Conservation (phyloP, 2,797 vertebrate genomes). For the Pangasius krempfi region DNA sequence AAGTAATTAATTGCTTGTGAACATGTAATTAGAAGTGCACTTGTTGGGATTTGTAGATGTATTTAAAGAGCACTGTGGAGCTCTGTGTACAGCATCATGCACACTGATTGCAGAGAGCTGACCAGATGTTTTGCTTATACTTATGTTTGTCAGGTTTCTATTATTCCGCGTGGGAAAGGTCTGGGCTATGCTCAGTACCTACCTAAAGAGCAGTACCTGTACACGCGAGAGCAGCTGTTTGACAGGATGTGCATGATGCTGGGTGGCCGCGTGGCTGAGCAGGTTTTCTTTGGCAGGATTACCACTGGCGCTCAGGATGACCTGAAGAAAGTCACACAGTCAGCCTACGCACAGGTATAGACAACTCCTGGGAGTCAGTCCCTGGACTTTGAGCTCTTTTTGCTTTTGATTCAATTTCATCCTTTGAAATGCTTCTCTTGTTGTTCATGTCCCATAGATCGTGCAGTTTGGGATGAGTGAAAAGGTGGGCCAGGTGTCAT, state of each 20-base stretch:
- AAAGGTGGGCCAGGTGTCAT: constrained; percentile 82
- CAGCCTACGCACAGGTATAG: constrained; percentile 80
- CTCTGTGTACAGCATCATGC: neutral
- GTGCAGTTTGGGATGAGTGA: constrained; percentile 83
- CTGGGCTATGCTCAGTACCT: constrained; percentile 79
- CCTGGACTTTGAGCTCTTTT: neutral
- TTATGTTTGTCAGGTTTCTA: constrained; percentile 72
- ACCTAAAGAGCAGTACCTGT: constrained; percentile 81
- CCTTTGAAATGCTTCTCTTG: neutral
- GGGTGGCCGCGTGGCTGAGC: constrained; percentile 77
- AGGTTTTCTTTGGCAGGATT: constrained; percentile 76
- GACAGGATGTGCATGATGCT: constrained; percentile 82
- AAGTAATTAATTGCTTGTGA: neutral
- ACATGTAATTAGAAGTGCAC: neutral
- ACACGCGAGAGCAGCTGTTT: constrained; percentile 79
- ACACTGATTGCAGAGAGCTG: neutral
- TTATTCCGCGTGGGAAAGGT: constrained; percentile 78
- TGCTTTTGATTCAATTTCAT: neutral
- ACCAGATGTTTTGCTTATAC: neutral
- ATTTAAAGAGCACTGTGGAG: neutral
- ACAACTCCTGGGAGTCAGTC: neutral
- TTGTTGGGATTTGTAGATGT: neutral
- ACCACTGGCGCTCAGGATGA: constrained; percentile 81
- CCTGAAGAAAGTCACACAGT: constrained; percentile 80
- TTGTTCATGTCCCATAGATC: constrained; percentile 63